Conservation (phyloP, 2,113 vertebrate species). For the Hucho hucho region DNA sequence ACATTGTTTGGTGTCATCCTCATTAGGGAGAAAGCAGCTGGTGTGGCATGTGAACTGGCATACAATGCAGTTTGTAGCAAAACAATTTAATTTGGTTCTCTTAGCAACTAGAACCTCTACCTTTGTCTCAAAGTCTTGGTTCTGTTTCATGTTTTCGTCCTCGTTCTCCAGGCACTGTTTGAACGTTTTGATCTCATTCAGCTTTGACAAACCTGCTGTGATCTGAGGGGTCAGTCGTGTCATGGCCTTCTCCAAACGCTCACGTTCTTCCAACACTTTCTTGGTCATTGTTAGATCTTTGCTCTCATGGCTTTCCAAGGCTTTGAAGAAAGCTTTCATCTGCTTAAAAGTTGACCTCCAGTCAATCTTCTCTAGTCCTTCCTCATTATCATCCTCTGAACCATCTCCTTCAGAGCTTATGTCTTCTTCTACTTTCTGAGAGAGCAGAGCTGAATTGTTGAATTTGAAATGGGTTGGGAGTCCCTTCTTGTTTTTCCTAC, state of each 20-base stretch:
- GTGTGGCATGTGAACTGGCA: slow-evolving; percentile 44
- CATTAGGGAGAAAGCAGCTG: slow-evolving; percentile 27
- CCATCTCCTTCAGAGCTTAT: slow-evolving; percentile 10
- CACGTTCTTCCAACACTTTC: slow-evolving; percentile 44
- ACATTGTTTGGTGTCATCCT: slow-evolving; percentile 19
- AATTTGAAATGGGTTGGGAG: slow-evolving; percentile 42
- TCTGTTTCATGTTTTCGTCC: slow-evolving; percentile 22
- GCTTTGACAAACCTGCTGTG: slow-evolving; percentile 32
- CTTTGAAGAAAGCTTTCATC: slow-evolving; percentile 36
- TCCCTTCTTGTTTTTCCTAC: slow-evolving; percentile 38
- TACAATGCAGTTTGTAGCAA: slow-evolving; percentile 30
- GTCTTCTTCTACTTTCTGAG: slow-evolving; percentile 11
- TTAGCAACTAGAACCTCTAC: slow-evolving; percentile 24
- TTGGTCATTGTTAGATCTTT: slow-evolving; percentile 37
- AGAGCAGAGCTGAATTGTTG: slow-evolving; percentile 45
- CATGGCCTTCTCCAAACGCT: slow-evolving; percentile 36
- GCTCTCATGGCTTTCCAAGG: slow-evolving; percentile 21
- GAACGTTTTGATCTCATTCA: slow-evolving; percentile 33
- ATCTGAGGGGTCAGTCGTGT: slow-evolving; percentile 40
- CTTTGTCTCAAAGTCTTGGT: slow-evolving; percentile 41
- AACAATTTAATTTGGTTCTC: neutral
- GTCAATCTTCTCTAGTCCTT: neutral
- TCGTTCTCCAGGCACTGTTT: slow-evolving; percentile 29
- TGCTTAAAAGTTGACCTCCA: slow-evolving; percentile 32
- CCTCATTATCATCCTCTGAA: neutral